Conservation (phyloP, 2,797 vertebrate species). For the Gymnocypris eckloni region DNA sequence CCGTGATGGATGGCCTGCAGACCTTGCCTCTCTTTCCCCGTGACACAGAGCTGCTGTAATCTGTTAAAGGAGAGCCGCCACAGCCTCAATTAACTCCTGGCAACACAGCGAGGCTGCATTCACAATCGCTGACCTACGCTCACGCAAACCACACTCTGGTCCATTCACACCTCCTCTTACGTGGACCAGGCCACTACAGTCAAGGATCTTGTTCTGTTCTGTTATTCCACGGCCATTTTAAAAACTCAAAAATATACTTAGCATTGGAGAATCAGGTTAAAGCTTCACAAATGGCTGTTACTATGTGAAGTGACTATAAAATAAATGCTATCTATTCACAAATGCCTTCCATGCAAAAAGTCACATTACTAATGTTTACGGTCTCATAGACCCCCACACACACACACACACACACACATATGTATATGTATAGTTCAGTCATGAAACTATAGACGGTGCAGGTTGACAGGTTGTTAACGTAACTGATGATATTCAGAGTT, state of each 20-base stretch:
- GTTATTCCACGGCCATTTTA: not conserved
- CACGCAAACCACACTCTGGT: constrained; percentile 63
- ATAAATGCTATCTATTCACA: not conserved
- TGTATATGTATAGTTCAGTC: too few relatives aligned
- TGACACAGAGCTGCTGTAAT: constrained; percentile 78
- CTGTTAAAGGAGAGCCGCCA: constrained; percentile 74
- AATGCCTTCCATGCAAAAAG: not conserved
- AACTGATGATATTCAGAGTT: too few relatives aligned
- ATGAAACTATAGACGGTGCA: too few relatives aligned
- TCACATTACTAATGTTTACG: not conserved
- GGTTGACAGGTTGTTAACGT: too few relatives aligned
- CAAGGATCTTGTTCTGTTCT: not conserved
- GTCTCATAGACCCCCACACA: not conserved
- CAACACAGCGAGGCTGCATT: constrained; percentile 73
- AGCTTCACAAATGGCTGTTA: not conserved
- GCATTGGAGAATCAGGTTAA: not conserved
- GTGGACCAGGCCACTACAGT: constrained; percentile 34
- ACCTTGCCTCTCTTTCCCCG: constrained; percentile 69
- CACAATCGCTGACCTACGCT: constrained; percentile 40
- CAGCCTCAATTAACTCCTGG: constrained; percentile 77
- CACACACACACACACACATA: too few relatives aligned
- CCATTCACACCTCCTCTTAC: constrained; percentile 67
- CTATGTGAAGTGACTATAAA: not conserved
- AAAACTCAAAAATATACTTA: not conserved
- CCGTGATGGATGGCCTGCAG: constrained; percentile 77